Evolutionary conservation across 1,140 invertebrate species (phyloP), one percentile per base, ranked within the genome.

Genomic region (Platyscapa corneri): DNA sequence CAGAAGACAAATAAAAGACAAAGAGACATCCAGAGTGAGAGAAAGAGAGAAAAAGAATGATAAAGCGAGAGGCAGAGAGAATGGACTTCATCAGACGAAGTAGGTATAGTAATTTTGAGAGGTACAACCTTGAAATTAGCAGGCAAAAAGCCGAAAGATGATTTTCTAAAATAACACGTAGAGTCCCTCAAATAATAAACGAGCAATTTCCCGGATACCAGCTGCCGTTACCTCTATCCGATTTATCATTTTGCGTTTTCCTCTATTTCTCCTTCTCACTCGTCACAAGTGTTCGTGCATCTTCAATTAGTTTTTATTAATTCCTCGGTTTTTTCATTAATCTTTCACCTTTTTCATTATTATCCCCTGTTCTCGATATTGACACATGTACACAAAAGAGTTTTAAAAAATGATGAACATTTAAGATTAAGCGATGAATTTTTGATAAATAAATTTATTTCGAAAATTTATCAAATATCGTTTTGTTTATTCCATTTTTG

Each of bases 161-260:
- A 91, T 92, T 92, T 93, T 92, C 91, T 90, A 91, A 92, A 93
- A 91, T 91, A 92, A 91, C 88, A 89, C 87, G 87, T 32, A 10
- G 30, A 30, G 18, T 27, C 46, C 65, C 23, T 83, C 87, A 86
- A 86, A 91, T 89, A 90, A 91, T 90, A 86, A 83, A 78, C 84
- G 86, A 88, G 83, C 88, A 90, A 90, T 91, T 91, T 92, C 89
- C 90, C 90, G 90, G 80, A 87, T 80, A 90, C 91, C 92, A 93
- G 91, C 91, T 93, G 92, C 90, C 87, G 88, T 88, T 88, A 89
- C 88, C 89, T 84, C 42, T 91, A 91, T 91, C 90, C 91, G 91
- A 93, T 92, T 93, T 92, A 92, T 92, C 90, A 90, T 88, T 87
- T 88, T 70, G 84, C 82, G 0, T 78, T 84, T 76, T 60, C 39